Base-by-base conservation (phyloP, 2,888 invertebrate species). In the Hypsopygia costalis region DNA sequence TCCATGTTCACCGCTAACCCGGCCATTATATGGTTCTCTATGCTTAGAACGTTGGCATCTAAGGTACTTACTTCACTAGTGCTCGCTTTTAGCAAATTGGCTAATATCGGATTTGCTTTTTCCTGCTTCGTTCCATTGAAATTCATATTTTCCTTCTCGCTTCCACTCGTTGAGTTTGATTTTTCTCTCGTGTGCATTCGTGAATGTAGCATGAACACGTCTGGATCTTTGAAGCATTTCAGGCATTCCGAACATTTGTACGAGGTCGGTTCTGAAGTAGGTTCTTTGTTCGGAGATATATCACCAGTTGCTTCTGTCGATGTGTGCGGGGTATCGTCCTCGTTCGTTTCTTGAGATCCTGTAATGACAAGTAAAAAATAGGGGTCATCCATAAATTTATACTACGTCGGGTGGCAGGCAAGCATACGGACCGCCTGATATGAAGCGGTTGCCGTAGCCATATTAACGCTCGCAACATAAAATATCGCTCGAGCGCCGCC, bases 141-240 rank as follows among this genome's bases (percentile, higher is more conserved):
- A 25, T 72, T 60, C 2, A 62, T 54, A 32, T 81, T 81, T 32
- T 81, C 81, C 22, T 79, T 81, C 22, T 71, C 74, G 0, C 43
- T 51, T 11, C 46, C 38, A 20, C 40, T 28, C 6, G 41, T 36
- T 30, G 28, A 11, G 12, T 40, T 54, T 45, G 1, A 28, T 34
- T 3, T 52, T 0, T 46, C 34, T 6, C 49, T 46, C 11, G 51
- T 58, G 33, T 87, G 88, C 0, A 59, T 56, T 0, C 87, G 45
- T 45, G 72, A 75, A 39, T 88, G 87, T 1, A 88, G 38, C 0
- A 76, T 34, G 10, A 74, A 82, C 0, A 88, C 87, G 25, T 88
- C 87, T 0, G 88, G 87, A 12, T 88, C 87, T 56, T 88, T 88
- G 38, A 88, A 88, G 41, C 81, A 86, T 60, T 80, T 86, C 0